These are phyloP conservation scores for Piaya cayana DNA, from an alignment of 2,113 vertebrate species.

Conservation along the genomic window DNA sequence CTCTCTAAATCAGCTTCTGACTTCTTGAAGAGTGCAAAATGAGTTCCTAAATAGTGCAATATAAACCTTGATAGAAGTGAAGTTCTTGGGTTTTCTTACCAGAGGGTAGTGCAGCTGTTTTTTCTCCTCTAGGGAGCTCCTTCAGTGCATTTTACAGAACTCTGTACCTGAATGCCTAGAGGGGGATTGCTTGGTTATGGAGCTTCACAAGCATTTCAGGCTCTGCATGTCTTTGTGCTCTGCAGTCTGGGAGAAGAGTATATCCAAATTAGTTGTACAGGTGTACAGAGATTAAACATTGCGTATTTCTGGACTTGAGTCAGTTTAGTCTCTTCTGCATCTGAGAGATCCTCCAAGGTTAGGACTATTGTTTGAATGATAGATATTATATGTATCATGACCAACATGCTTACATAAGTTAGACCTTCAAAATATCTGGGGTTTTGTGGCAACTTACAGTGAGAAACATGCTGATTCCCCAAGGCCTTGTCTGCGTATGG, in stretches of 20 bases:
- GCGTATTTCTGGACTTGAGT: neutral
- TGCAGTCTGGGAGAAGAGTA: neutral
- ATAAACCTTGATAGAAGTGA: neutral
- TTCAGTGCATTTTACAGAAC: neutral
- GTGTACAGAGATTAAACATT: neutral
- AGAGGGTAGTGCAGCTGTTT: neutral
- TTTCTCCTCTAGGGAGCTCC: neutral
- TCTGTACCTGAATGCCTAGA: neutral
- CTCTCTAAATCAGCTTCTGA: neutral
- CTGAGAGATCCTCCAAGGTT: neutral
- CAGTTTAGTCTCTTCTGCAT: neutral
- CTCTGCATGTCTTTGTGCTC: rapidly evolving
- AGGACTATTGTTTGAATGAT: neutral
- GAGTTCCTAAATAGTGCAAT: neutral
- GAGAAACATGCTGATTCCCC: neutral
- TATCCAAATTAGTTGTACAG: neutral
- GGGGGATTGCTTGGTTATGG: neutral
- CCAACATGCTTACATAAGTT: neutral
- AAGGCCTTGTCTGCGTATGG: neutral
- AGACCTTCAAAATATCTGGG: neutral
- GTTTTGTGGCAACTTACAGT: neutral
- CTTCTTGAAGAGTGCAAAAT: neutral
- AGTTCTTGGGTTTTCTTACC: neutral
- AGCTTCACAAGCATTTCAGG: neutral
- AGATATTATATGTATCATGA: neutral